These are phyloP conservation scores for Pogonophryne albipinna DNA, from an alignment of 2,797 vertebrate genomes.

Conservation along the genomic window DNA sequence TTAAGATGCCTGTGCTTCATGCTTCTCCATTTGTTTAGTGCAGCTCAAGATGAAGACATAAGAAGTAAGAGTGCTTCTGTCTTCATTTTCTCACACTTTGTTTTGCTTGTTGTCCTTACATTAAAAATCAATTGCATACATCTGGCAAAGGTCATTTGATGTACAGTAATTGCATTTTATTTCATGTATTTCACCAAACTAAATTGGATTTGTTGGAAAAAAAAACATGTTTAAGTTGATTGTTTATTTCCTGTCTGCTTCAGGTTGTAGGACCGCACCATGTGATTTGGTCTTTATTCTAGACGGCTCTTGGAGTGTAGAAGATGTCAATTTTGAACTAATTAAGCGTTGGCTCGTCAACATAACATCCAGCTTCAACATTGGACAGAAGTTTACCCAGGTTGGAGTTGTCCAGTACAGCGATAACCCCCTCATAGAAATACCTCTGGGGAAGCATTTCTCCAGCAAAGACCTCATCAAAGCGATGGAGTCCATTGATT, in stretches of 20 bases:
- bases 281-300: constrained; percentile 97
- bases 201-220: neutral
- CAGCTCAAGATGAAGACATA: constrained; percentile 92
- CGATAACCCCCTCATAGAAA: constrained; percentile 93
- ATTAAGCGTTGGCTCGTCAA: constrained; percentile 97
- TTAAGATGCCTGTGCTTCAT: constrained; percentile 87
- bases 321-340: constrained; percentile 97
- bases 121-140: constrained; percentile 43
- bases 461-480: constrained; percentile 88
- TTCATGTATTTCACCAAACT: neutral
- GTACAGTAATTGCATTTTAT: constrained; percentile 27
- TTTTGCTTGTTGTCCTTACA: constrained; percentile 58
- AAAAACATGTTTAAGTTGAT: constrained; percentile 15
- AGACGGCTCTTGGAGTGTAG: constrained; percentile 97
- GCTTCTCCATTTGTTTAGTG: constrained; percentile 85
- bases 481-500: constrained; percentile 92
- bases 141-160: constrained; percentile 34
- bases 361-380: constrained; percentile 95
- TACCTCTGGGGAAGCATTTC: constrained; percentile 90
- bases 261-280: constrained; percentile 96
- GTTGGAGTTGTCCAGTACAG: constrained; percentile 98
- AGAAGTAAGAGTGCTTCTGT: constrained; percentile 92
- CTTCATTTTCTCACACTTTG: constrained; percentile 66
- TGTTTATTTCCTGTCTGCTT: constrained; percentile 58
- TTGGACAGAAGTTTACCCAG: constrained; percentile 96